Evolutionary conservation across 1,140 invertebrate genomes (phyloP), one percentile per base, ranked within the genome.

Genomic region (Rhagoletis zephyria): DNA sequence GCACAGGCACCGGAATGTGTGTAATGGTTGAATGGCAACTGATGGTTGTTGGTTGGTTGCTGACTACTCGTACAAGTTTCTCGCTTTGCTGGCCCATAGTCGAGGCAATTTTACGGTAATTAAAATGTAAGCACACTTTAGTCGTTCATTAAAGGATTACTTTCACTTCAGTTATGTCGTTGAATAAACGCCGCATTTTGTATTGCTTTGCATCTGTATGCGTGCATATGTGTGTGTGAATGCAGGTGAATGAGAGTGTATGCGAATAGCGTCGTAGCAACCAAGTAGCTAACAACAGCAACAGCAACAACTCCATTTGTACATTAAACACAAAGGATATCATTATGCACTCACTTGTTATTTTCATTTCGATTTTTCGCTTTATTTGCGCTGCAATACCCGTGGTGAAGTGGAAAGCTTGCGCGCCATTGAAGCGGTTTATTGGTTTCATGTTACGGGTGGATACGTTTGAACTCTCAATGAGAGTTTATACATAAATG

Each of bases 381-480:
- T 56, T 81, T 81, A 81, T 81, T 81, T 81, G 74, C 74, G 74
- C 74, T 81, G 74, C 74, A 81, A 56, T 81, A 16, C 48, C 74
- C 74, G 74, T 81, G 74, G 51, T 56, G 74, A 81, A 81, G 74
- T 81, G 74, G 74, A 51, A 81, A 81, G 74, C 74, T 81, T 81
- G 48, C 74, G 90, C 89, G 91, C 91, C 91, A 91, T 91, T 91
- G 91, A 91, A 91, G 91, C 91, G 91, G 91, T 91, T 91, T 91
- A 91, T 91, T 91, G 91, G 91, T 91, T 91, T 91, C 91, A 91
- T 91, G 91, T 91, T 90, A 91, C 91, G 60, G 85, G n/a, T 85
- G 85, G 56, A 63, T 85, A 61, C 59, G 85, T 63, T 42, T 61
- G 85, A 61, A 60, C 85, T 63, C 30, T 85, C 74, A 81, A 56